Evolutionary conservation across 2,113 vertebrate species (phyloP), one percentile per base, ranked within the genome.

Genomic region (Laterallus jamaicensis): DNA sequence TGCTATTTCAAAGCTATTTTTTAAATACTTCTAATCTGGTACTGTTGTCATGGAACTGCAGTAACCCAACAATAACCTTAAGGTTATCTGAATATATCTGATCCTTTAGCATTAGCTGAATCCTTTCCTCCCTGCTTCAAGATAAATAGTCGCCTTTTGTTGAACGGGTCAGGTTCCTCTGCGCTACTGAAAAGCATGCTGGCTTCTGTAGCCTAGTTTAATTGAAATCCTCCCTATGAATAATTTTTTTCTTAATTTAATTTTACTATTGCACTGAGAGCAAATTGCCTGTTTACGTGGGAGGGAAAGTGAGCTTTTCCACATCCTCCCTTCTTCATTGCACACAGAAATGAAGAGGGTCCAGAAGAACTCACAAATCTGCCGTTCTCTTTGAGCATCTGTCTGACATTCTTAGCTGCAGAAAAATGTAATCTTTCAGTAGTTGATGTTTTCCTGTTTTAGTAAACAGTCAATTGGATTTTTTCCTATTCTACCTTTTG

Each of bases 1-100:
- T 80, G n/a, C 86, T 96, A 58, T 88, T 49, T 49, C 49, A 88
- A 91, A 94, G 59, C 37, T 90, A 71, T 94, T 97, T 92, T 89
- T 96, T 71, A 74, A 94, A 92, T 80, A 35, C 68, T 91, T 94
- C 25, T 95, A 44, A 68, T 71, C 40, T 87, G 19, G 12, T 58
- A 16, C 19, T 81, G 40, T n/a, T 91, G 58, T 60, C 70, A 37
- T 82, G 15, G 64, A 86, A 60, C 62, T 86, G 39, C 54, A 71
- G 62, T 90, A 90, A 94, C 44, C 67, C 88, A 87, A 59, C 59
- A 95, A 62, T 22, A 95, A 37, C 40, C 59, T 86, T 92, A 75
- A 92, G 58, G 31, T 92, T 76, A 68, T 69, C 10, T 92, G 96
- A 79, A 93, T 88, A n/a, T 74, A 28, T 88, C 74, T 93, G 67